These are phyloP conservation scores for Caenorhabditis sp. DNA, from an alignment of 2,888 invertebrate genomes.

Conservation along the genomic window DNA sequence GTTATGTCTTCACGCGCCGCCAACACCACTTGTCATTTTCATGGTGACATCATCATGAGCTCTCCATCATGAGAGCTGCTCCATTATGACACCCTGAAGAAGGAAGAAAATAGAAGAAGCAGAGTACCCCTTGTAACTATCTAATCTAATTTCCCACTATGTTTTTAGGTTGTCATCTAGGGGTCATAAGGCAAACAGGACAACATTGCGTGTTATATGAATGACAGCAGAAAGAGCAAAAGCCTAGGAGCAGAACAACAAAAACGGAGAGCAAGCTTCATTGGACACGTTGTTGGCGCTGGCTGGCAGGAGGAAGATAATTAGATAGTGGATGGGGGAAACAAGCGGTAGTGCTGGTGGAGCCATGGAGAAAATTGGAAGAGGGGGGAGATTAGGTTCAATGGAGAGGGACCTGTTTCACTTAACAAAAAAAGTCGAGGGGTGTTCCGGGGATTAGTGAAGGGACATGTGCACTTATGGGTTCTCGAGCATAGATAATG, in stretches of 20 bases:
- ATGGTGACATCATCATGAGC: slow-evolving; percentile 12
- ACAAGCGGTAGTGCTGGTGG: neutral
- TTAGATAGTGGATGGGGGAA: slow-evolving; percentile 4
- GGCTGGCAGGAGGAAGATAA: neutral
- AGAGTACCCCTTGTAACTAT: no score
- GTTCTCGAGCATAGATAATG: no score
- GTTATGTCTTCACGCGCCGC: neutral
- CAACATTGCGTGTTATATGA: slow-evolving; percentile 13
- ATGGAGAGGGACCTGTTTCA: neutral
- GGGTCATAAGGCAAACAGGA: neutral
- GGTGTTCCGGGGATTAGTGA: no score
- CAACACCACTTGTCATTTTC: slow-evolving; percentile 12
- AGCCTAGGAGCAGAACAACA: neutral
- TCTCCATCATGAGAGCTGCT: no score
- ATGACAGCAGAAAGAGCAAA: slow-evolving; percentile 7
- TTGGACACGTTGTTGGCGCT: neutral
- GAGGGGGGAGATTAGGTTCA: neutral
- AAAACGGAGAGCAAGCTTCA: slow-evolving; percentile 8
- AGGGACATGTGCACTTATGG: no score
- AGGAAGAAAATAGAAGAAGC: no score
- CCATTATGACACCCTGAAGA: neutral
- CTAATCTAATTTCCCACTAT: no score
- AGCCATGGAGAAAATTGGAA: neutral
- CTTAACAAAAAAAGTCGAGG: neutral
- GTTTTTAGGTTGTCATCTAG: no score